Evolutionary conservation across 2,888 invertebrate species (phyloP), one percentile per base, ranked within the genome.

Genomic region (Allolobophora icterica): DNA sequence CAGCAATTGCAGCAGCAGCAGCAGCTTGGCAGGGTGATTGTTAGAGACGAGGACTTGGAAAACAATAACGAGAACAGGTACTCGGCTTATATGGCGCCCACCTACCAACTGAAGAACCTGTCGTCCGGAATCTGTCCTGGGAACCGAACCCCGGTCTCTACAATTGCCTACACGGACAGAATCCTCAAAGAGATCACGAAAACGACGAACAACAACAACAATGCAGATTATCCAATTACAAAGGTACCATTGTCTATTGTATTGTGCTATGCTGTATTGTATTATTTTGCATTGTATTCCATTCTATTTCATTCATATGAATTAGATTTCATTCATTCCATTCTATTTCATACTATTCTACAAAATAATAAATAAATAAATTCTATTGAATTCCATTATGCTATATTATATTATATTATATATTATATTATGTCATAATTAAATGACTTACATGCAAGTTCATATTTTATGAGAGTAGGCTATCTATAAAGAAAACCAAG

Each of bases 91-190:
- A n/a, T 90, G 58, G 84, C n/a, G 33, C 90, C 91, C 6, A 45
- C 30, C 17, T 84, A 84, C 84, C 71, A 35, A 58, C 45, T 71
- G 33, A 90, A 90, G 89, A 30, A 87, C 38, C 87, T 87, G 21
- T 83, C 90, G 35, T 90, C 90, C 8, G 91, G 90, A 45, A 90
- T 91, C 0, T 90, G 89, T 42, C 91, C 91, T 30, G 83, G 45
- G 42, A 84, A 84, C 34, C 83, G 90, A n/a, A 91, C 89, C 38
- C 91, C 91, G 11, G 91, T 91, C 52, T 91, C 91, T 52, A 91
- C 90, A 11, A 91, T 91, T 84, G 91, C 91, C 90, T 91, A 91
- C 87, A 84, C 84, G 84, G 45, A 71, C 42, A 90, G 89, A 24
- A 58, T 71, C n/a, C 84, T 91, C 40, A 89, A 89, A 84, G 89